Base-by-base conservation (phyloP, 1,140 invertebrate species). In the Dendrolimus punctatus region DNA sequence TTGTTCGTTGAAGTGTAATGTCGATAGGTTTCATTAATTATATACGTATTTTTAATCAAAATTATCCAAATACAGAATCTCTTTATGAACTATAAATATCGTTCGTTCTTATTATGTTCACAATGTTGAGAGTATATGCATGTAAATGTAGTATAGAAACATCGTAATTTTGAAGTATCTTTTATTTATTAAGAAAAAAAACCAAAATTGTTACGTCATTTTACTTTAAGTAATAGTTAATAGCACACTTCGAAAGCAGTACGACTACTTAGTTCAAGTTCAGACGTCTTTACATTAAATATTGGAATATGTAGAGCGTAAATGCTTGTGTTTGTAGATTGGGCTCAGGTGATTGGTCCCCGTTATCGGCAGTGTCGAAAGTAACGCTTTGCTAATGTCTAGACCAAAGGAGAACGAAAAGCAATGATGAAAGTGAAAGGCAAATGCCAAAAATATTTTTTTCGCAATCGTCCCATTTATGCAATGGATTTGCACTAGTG, bases 241-340 rank as follows among this genome's bases (percentile, higher is more conserved):
- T 46, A 36, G 6, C n/a, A n/a, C 44, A 46, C 44, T 23, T 23
- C 23, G 3, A 46, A 46, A 46, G 8, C n/a, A 46, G 42, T 7
- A 43, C 8, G 42, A 8, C 8, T 6, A 43, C 42, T 43, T 6
- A 43, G 10, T 43, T 9, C 8, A n/a, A 23, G 23, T 1, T 23
- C 23, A 23, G 23, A 23, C 23, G 23, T 23, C 23, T 47, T 39
- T 10, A 39, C n/a, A 39, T n/a, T 10, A 49, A 10, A 49, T 5
- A 62, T 49, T 51, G 55, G 42, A 59, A 60, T 62, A 66, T 66
- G 59, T 71, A 61, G 68, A 68, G 65, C 62, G 63, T 60, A 63
- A 66, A 66, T 64, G 65, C 59, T 58, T 58, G 49, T 50, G 49
- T 50, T 51, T 58, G 49, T 37, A 8, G 23, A 23, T 23, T 23